A percentile compares a stretch with the other conserved stretches of the same genome.
Conservation (phyloP, 2,888 invertebrate genomes). For the Rhingia rostrata region DNA sequence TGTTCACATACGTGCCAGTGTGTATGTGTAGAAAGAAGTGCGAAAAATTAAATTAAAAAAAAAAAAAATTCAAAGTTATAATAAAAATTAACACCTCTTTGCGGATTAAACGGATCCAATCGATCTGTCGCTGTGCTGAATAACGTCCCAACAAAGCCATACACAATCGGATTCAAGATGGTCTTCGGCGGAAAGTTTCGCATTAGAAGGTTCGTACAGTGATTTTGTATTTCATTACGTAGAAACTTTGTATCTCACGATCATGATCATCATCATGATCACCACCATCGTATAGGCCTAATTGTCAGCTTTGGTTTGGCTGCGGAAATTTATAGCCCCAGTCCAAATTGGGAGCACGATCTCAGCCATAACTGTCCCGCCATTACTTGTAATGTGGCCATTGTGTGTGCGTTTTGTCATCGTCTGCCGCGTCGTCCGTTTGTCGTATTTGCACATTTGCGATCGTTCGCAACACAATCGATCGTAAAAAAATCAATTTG, state of each 20-base stretch:
- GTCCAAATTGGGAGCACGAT: conserved; percentile 56
- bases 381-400: conserved; percentile 39
- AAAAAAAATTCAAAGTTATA: conserved; percentile 12
- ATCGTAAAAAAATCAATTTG: conserved; percentile 75
- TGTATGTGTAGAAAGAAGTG: conserved; percentile 42
- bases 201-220: conserved; percentile 81
- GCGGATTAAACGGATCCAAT: conserved; percentile 75
- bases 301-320: conserved; percentile 16
- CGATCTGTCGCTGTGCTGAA: conserved; percentile 55
- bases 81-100: conserved; percentile 45
- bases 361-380: conserved; percentile 54
- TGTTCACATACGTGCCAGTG: conserved; percentile 21
- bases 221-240: neutral
- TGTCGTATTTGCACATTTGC: neutral
- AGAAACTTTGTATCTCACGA: neutral
- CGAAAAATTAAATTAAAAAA: conserved; percentile 33
- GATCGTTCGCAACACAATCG: conserved; percentile 49
- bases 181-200: conserved; percentile 83
- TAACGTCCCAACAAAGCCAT: conserved; percentile 66
- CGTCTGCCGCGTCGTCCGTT: neutral
- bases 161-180: conserved; percentile 81
- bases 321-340: conserved; percentile 37
- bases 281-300: conserved; percentile 12
- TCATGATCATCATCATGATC: neutral
- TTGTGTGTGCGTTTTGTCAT: conserved; percentile 31